Percentiles rank a stretch among this genome's conserved stretches.
phyloP scores from a whole-genome alignment of 2,113 vertebrate genomes.

The Microcebus tavaratra region DNA sequence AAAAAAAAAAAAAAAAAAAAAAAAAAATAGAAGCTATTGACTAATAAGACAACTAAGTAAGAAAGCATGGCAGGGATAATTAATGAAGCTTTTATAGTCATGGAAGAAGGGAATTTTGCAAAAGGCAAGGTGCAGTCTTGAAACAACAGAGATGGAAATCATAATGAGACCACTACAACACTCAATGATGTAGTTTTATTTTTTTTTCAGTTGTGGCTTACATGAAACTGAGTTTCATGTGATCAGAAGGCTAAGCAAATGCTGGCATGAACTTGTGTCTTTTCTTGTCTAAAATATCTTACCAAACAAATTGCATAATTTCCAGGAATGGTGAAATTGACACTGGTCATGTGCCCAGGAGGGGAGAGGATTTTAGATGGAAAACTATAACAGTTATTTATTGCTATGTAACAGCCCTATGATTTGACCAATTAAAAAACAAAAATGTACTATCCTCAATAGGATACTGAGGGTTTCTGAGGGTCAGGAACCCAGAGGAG shows the following conservation, averaged over 20 bases:
- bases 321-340: not conserved
- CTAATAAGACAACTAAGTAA: not conserved
- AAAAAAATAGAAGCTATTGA: too few species aligned
- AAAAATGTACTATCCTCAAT: not conserved
- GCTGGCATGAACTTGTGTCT: not conserved
- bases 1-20: too few species aligned
- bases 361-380: not conserved
- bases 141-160: not conserved
- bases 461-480: too few species aligned
- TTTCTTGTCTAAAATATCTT: not conserved
- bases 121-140: not conserved
- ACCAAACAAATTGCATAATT: not conserved
- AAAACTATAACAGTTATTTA: not conserved
- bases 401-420: not conserved
- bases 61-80: not conserved
- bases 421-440: not conserved
- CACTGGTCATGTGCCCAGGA: not conserved
- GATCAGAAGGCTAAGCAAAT: not conserved
- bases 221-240: conserved; percentile 33
- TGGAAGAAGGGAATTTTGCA: not conserved
- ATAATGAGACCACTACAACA: not conserved
- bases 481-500: not conserved
- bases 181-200: not conserved
- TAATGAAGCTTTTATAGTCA: not conserved
- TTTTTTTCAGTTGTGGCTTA: not conserved